Conservation (phyloP, 2,888 invertebrate genomes). For the Amiota mariae region DNA sequence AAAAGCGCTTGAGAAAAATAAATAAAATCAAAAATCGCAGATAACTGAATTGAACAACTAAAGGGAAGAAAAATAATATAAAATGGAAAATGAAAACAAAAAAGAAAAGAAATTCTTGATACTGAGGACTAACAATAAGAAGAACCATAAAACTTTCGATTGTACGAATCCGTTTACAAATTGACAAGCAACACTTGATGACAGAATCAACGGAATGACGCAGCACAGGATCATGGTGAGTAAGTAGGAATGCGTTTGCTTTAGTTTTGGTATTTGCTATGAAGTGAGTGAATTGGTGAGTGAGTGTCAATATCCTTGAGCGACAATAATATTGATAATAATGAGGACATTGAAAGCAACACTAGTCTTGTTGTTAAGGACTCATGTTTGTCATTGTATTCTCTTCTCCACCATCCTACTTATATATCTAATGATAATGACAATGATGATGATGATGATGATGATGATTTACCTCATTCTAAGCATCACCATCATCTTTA, state of each 20-base stretch:
- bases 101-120: not conserved
- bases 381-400: too few relatives aligned
- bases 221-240: not conserved
- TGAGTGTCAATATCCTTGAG: conserved; percentile 10
- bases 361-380: too few relatives aligned
- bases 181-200: conserved; percentile 24
- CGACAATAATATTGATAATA: not conserved
- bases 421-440: too few relatives aligned
- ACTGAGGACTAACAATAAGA: too few relatives aligned
- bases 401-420: too few relatives aligned
- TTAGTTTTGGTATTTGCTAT: not conserved
- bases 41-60: conserved; percentile 26
- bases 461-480: too few relatives aligned
- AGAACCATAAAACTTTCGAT: conserved; percentile 19
- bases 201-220: not conserved
- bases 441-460: too few relatives aligned
- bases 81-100: conserved; percentile 12
- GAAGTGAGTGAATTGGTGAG: not conserved
- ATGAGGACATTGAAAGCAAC: not conserved
- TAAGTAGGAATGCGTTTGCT: not conserved
- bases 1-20: conserved; percentile 30
- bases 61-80: conserved; percentile 1
- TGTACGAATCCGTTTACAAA: conserved; percentile 25
- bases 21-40: conserved; percentile 36
- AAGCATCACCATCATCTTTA: too few relatives aligned